Conservation (phyloP, 2,797 vertebrate genomes). For the Sebastes matsubarae region DNA sequence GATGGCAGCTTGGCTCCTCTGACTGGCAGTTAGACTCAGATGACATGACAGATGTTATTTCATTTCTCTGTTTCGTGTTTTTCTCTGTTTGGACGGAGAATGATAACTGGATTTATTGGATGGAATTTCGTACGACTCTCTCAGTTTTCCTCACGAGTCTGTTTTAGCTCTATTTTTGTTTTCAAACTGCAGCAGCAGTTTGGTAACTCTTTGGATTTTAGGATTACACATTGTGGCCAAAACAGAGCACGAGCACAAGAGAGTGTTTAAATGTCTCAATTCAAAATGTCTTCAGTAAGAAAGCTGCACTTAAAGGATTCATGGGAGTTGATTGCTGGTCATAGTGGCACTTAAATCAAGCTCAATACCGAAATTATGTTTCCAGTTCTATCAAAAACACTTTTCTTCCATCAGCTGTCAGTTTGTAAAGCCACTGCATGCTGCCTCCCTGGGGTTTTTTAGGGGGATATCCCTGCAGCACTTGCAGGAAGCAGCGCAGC, state of each 20-base stretch:
- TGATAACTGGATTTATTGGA: constrained; percentile 54
- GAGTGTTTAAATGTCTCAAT: neutral
- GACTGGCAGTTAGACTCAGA: constrained; percentile 61
- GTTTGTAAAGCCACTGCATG: neutral
- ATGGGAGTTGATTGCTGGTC: neutral
- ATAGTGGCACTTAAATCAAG: neutral
- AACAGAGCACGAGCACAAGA: neutral
- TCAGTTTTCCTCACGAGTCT: neutral
- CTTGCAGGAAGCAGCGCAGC: constrained; percentile 30
- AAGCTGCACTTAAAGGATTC: neutral
- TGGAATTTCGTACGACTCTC: neutral
- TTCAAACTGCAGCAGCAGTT: constrained; percentile 4
- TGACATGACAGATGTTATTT: constrained; percentile 69
- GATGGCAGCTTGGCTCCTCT: constrained; percentile 60
- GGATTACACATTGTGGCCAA: neutral
- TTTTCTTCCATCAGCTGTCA: constrained; percentile 38
- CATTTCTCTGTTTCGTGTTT: constrained; percentile 60
- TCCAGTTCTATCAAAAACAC: constrained; percentile 9
- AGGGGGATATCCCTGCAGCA: constrained; percentile 35
- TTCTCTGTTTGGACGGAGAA: constrained; percentile 61
- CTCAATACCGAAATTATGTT: neutral
- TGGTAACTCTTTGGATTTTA: neutral
- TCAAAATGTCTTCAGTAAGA: neutral
- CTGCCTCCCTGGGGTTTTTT: neutral
- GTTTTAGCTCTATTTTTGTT: constrained; percentile 20